These are phyloP conservation scores for Anableps anableps DNA, from an alignment of 2,797 vertebrate genomes.

Conservation along the genomic window DNA sequence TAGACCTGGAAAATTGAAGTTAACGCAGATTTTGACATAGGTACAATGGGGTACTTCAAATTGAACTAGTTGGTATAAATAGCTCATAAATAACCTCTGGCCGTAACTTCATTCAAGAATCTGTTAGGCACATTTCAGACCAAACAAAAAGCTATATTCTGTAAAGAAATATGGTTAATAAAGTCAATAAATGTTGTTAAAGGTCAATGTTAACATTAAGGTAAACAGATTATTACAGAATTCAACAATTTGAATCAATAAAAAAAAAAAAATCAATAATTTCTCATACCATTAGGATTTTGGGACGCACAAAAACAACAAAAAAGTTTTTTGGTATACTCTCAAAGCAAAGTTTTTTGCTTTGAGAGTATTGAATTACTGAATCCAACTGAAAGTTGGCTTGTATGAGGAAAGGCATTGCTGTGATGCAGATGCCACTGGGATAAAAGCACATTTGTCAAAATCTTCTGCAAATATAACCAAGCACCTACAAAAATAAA, in stretches of 20 bases:
- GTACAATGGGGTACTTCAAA: slow-evolving; percentile 42
- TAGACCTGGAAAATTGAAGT: slow-evolving; percentile 59
- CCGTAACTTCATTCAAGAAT: neutral
- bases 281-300: slow-evolving; percentile 6
- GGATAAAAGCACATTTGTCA: slow-evolving; percentile 39
- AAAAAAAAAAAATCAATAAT: neutral
- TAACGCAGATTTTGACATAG: slow-evolving; percentile 52
- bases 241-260: neutral
- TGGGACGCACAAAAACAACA: slow-evolving; percentile 1
- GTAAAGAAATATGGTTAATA: neutral
- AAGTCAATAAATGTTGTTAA: neutral
- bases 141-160: slow-evolving; percentile 1
- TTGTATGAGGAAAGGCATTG: slow-evolving; percentile 32
- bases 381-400: slow-evolving; percentile 34
- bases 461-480: slow-evolving; percentile 43
- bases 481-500: slow-evolving; percentile 30
- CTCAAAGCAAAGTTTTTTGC: too few relatives aligned
- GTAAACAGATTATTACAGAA: neutral
- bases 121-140: slow-evolving; percentile 12
- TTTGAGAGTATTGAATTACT: slow-evolving; percentile 25
- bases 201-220: slow-evolving; percentile 4
- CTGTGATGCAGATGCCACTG: slow-evolving; percentile 40
- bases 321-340: slow-evolving; percentile 21
- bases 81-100: neutral
- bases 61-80: slow-evolving; percentile 58